Evolutionary conservation across 1,140 invertebrate species (phyloP).

Genomic region (Bombus pyrosoma): DNA sequence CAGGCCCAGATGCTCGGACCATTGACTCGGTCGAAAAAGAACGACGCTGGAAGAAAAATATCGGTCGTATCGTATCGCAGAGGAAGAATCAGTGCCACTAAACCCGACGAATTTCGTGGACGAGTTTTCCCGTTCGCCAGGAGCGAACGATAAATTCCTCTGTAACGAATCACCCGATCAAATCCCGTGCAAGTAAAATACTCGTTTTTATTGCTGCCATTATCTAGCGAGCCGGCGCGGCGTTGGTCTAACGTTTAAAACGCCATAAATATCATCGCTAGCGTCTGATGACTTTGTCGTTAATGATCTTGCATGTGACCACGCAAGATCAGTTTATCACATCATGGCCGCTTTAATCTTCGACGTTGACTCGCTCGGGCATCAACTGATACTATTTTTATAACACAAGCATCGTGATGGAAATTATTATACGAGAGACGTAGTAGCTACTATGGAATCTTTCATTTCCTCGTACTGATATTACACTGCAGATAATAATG

Average conservation of each 20-base stretch:
- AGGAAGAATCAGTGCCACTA: background rate
- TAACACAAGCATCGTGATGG: background rate
- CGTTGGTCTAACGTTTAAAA: slow-evolving; percentile 33
- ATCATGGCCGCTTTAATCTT: slow-evolving; percentile 37
- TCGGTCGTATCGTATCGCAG: too few species aligned
- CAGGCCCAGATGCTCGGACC: background rate
- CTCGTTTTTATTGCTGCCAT: slow-evolving; percentile 26
- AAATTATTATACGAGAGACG: background rate
- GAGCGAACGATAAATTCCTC: slow-evolving; percentile 34
- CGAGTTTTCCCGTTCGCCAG: background rate
- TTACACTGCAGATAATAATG: background rate
- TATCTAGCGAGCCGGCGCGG: background rate
- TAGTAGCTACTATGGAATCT: background rate
- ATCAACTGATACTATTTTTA: background rate
- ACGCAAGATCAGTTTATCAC: slow-evolving; percentile 7
- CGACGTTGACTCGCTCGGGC: background rate
- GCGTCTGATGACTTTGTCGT: slow-evolving; percentile 27
- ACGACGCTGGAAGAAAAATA: background rate
- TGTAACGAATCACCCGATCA: slow-evolving; percentile 21
- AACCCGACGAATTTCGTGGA: slow-evolving; percentile 21
- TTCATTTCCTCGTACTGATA: background rate
- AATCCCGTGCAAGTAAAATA: slow-evolving; percentile 31
- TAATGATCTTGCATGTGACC: slow-evolving; percentile 35
- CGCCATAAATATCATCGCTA: slow-evolving; percentile 23
- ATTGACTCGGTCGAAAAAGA: background rate